Conservation (phyloP, 2,113 vertebrate species). For the Copsychus sechellarum region DNA sequence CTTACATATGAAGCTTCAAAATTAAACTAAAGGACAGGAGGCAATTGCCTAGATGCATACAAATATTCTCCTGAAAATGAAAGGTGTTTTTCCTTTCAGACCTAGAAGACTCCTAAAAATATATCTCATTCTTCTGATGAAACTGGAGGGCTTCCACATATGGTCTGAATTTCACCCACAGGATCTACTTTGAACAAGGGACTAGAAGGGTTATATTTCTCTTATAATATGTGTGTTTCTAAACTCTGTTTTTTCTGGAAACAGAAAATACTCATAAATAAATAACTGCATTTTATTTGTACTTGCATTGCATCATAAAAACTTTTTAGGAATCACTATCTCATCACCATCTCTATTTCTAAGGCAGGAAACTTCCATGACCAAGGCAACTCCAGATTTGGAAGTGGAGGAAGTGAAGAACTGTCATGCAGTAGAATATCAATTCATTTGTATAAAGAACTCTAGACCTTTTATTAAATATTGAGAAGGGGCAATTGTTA, state of each 20-base stretch:
- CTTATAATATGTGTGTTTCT: not conserved
- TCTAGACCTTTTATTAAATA: not conserved
- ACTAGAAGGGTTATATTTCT: not conserved
- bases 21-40: not conserved
- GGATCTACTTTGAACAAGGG: not conserved
- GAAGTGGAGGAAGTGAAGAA: not conserved
- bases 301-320: not conserved
- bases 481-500: fast-evolving
- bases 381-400: not conserved
- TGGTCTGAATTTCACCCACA: not conserved
- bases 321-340: not conserved
- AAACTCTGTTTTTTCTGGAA: not conserved
- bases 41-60: not conserved
- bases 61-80: not conserved
- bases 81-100: not conserved
- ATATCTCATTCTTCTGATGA: not conserved
- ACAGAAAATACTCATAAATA: not conserved
- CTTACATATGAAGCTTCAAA: not conserved
- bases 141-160: not conserved
- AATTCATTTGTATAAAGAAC: not conserved
- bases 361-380: not conserved
- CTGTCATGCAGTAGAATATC: not conserved
- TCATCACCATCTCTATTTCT: not conserved
- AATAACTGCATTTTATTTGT: not conserved
- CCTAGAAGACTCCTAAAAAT: not conserved